phyloP scores from a whole-genome alignment of 2,113 vertebrate genomes.

The Thinocorus orbignyianus region DNA sequence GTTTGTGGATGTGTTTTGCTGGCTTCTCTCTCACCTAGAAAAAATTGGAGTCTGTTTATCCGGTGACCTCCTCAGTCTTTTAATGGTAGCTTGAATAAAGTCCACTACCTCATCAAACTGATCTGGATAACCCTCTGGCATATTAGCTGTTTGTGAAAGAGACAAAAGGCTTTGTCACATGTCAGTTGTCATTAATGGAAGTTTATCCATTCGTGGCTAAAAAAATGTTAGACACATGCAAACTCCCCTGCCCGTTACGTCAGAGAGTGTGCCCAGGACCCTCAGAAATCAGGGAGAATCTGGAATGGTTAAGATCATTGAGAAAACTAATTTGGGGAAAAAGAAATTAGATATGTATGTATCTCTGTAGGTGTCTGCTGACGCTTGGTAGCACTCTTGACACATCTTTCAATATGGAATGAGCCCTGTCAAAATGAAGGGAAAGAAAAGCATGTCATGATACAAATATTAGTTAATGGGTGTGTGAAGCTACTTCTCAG shows the following conservation, averaged over 20 bases:
- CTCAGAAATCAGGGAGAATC: neutral
- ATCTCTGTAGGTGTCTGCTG: neutral
- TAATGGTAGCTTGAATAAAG: conserved; percentile 90
- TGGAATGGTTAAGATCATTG: neutral
- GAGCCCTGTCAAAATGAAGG: neutral
- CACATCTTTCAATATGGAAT: neutral
- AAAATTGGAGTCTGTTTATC: conserved; percentile 67
- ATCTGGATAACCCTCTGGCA: conserved; percentile 81
- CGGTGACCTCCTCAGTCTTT: conserved; percentile 84
- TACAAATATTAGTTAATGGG: neutral
- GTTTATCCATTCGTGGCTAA: neutral
- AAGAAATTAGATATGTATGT: neutral
- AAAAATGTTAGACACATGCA: neutral
- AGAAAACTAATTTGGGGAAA: neutral
- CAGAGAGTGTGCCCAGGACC: neutral
- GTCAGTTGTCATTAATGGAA: neutral
- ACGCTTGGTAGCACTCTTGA: neutral
- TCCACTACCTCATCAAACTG: conserved; percentile 89
- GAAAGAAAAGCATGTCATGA: neutral
- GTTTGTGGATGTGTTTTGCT: conserved; percentile 75
- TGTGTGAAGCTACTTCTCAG: neutral
- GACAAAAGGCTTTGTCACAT: neutral
- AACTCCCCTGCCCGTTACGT: neutral
- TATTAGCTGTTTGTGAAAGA: conserved; percentile 78
- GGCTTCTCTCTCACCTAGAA: conserved; percentile 74